Evolutionary conservation across 37 sponge, comb jelly and placozoan genomes (phyloP).

Genomic region (Cliona cf. orientalis): DNA sequence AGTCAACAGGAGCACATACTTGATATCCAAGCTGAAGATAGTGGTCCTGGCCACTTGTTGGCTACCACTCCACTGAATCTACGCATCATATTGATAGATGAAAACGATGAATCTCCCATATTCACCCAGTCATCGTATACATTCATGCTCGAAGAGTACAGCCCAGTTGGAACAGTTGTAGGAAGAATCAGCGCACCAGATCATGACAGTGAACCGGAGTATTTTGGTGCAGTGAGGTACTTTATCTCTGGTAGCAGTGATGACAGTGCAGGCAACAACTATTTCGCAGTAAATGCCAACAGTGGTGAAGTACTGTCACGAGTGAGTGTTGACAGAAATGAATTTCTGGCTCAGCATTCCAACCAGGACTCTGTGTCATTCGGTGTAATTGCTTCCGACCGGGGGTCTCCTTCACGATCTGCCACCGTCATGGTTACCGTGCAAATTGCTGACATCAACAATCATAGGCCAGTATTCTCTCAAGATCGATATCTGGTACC

Average conservation of each 20-base stretch:
- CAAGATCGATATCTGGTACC: conserved; percentile 27
- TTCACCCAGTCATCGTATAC: conserved; percentile 33
- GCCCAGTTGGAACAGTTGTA: background rate
- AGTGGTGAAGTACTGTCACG: conserved; percentile 41
- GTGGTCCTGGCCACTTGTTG: conserved; percentile 37
- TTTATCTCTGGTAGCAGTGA: no score
- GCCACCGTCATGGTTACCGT: conserved; percentile 40
- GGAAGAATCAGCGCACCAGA: conserved; percentile 57
- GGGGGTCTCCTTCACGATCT: background rate
- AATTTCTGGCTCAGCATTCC: background rate
- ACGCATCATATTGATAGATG: conserved; percentile 44
- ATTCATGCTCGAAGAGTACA: conserved; percentile 45
- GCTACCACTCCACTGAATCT: conserved; percentile 10
- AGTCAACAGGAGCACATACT: conserved; percentile 29
- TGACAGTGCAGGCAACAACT: background rate
- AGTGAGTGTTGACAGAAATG: conserved; percentile 50
- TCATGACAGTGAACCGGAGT: conserved; percentile 28
- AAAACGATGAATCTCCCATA: conserved; percentile 58
- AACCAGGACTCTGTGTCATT: conserved; percentile 12
- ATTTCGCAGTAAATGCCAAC: conserved; percentile 30
- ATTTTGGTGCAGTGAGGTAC: conserved; percentile 43
- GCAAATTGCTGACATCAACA: conserved; percentile 61
- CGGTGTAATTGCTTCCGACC: conserved; percentile 16
- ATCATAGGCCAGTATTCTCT: conserved; percentile 66
- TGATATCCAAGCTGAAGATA: conserved; percentile 66